Evolutionary conservation across 2,888 invertebrate species (phyloP).

Genomic region (Muschampia plurimacula): DNA sequence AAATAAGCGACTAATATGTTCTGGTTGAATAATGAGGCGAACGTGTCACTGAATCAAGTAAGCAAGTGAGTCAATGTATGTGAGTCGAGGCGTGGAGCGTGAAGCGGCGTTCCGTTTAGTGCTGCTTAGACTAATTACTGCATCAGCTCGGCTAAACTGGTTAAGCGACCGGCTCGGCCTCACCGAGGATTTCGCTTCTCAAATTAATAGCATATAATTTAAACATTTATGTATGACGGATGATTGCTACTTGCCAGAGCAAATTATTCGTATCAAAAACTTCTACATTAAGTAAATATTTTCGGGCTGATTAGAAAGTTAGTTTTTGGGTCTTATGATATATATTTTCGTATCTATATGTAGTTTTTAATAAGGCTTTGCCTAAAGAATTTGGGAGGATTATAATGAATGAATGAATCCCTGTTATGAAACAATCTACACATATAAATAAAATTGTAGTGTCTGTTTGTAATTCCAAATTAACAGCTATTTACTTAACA

Average conservation of each 20-base stretch:
- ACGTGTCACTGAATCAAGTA: conserved; percentile 54
- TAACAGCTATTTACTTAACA: no score
- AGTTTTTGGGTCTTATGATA: no score
- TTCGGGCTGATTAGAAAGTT: no score
- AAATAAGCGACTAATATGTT: conserved; percentile 53
- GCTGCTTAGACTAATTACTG: conserved; percentile 79
- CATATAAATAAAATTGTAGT: no score
- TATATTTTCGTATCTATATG: no score
- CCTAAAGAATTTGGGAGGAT: neutral
- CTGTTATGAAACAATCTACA: no score
- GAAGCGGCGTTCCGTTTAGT: conserved; percentile 60
- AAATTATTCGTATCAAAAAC: neutral
- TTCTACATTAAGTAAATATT: neutral
- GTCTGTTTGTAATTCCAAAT: no score
- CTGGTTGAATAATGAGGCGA: conserved; percentile 56
- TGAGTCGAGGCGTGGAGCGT: conserved; percentile 54
- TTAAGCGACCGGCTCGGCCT: conserved; percentile 57
- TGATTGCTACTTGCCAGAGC: neutral
- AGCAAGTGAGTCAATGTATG: conserved; percentile 61
- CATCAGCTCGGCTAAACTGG: conserved; percentile 72
- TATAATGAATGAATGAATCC: neutral
- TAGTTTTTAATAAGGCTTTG: neutral
- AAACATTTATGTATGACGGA: neutral
- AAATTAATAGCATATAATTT: conserved; percentile 21
- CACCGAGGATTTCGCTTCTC: conserved; percentile 43